These are phyloP conservation scores for Vespertilio murinus DNA, from an alignment of 2,797 vertebrate species.

Conservation along the genomic window DNA sequence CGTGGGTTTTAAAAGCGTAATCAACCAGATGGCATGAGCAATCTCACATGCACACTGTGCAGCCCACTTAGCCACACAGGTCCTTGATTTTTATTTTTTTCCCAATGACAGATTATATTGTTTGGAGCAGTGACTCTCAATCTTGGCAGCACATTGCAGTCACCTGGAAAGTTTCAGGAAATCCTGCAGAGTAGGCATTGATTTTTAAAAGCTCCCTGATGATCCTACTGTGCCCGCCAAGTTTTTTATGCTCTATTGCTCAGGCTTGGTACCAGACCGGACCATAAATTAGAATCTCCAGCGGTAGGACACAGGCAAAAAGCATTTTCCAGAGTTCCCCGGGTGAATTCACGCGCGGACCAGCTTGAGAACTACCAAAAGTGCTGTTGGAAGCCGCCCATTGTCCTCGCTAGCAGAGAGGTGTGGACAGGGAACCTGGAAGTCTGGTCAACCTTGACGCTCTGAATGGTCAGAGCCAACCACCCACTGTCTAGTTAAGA, in stretches of 20 bases:
- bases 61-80: neutral
- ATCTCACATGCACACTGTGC: neutral
- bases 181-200: neutral
- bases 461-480: no score
- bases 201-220: neutral
- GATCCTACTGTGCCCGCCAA: neutral
- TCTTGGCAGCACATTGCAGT: neutral
- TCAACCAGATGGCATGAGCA: neutral
- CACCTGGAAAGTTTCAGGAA: neutral
- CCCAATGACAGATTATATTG: neutral
- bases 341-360: neutral
- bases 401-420: no score
- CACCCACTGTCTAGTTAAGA: no score
- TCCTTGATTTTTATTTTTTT: neutral
- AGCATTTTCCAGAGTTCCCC: neutral
- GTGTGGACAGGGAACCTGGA: no score
- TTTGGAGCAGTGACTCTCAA: neutral
- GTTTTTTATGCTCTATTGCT: neutral
- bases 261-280: neutral
- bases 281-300: neutral
- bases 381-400: no score
- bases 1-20: neutral
- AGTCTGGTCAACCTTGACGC: no score
- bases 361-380: neutral
- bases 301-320: neutral